These are phyloP conservation scores for Heliconius sara DNA, from an alignment of 2,888 invertebrate genomes.

Conservation along the genomic window DNA sequence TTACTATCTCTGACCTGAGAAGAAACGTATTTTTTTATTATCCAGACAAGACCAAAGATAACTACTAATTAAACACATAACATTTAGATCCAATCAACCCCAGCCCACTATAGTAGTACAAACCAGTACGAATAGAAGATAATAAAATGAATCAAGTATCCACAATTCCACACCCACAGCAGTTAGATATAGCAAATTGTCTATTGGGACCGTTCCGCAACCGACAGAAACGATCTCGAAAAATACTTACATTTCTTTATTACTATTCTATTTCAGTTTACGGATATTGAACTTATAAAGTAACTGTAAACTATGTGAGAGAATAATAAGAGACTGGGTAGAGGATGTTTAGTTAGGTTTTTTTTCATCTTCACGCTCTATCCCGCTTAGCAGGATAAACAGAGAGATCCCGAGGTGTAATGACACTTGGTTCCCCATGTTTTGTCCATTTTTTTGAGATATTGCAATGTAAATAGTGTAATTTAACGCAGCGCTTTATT, in stretches of 20 bases:
- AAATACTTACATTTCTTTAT: conserved; percentile 22
- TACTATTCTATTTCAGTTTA: neutral
- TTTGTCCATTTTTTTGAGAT: too few species aligned
- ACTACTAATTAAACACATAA: neutral
- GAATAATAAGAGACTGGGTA: neutral
- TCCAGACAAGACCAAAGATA: neutral
- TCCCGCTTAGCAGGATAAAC: neutral
- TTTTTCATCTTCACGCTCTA: neutral
- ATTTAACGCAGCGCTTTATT: neutral
- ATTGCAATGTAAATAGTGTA: neutral
- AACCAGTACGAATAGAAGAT: conserved; percentile 2
- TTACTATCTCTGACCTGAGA: too few species aligned
- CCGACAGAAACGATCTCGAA: conserved; percentile 6
- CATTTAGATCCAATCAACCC: neutral
- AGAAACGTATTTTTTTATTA: neutral
- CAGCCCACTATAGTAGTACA: neutral
- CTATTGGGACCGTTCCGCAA: conserved; percentile 21
- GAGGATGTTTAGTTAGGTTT: neutral
- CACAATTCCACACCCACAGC: conserved; percentile 5
- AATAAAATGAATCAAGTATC: conserved; percentile 26
- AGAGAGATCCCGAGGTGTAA: neutral
- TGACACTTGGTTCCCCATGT: neutral
- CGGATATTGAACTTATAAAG: conserved; percentile 13
- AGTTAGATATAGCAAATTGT: conserved; percentile 23
- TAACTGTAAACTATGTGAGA: neutral